Percentiles rank a stretch among this genome's conserved stretches.
Conservation (phyloP, 2,797 vertebrate genomes). For the Lagocephalus sceleratus region DNA sequence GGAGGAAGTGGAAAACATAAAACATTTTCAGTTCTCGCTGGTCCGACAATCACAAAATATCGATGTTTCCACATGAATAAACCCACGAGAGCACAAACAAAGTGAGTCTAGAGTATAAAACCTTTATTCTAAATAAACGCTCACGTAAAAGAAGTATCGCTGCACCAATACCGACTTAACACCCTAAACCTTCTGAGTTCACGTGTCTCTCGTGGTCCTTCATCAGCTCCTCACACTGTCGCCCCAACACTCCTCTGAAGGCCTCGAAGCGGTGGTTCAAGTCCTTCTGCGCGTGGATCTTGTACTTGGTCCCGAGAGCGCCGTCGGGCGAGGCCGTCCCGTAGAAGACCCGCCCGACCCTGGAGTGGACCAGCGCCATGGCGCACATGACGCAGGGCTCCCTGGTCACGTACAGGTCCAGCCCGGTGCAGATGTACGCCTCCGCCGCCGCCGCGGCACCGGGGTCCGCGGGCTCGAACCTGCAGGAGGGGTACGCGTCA, state of each 20-base stretch:
- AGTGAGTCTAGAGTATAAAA: conserved; percentile 5
- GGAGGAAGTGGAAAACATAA: not conserved
- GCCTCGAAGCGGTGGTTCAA: conserved; percentile 88
- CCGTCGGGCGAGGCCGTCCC: conserved; percentile 75
- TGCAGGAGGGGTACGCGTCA: conserved; percentile 63
- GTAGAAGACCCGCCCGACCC: conserved; percentile 85
- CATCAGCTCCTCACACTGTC: conserved; percentile 70
- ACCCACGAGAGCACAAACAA: not conserved
- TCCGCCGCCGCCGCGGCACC: conserved; percentile 13
- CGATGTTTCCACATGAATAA: not conserved
- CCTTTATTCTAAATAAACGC: conserved; percentile 26
- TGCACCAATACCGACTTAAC: not conserved
- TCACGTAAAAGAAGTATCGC: conserved; percentile 6
- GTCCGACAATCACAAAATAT: not conserved
- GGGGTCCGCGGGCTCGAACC: conserved; percentile 20
- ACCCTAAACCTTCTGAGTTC: too few species aligned
- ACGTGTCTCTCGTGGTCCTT: too few species aligned
- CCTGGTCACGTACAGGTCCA: conserved; percentile 85
- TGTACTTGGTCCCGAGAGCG: conserved; percentile 80
- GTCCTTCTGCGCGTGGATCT: conserved; percentile 80
- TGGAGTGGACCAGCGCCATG: conserved; percentile 88
- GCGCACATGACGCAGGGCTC: conserved; percentile 90
- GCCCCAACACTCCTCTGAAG: conserved; percentile 77
- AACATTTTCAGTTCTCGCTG: not conserved
- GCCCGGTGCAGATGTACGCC: conserved; percentile 87